These are phyloP conservation scores for Turritopsis rubra DNA, from an alignment of 30 jellyfish, hydroid and myxozoan genomes.

Conservation along the genomic window DNA sequence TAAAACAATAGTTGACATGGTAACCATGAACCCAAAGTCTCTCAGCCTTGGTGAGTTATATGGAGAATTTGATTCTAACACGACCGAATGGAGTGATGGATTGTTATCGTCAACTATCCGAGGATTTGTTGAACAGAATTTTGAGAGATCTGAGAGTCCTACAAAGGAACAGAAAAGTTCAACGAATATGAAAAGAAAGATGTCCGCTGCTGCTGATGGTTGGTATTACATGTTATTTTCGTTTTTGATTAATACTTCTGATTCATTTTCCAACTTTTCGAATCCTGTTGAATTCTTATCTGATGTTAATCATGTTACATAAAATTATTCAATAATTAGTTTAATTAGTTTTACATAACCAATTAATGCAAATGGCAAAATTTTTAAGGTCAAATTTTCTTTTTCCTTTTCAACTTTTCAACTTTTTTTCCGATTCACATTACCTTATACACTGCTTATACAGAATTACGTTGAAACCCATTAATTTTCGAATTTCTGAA, in stretches of 20 bases:
- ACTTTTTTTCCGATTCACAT: too few species aligned
- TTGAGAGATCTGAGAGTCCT: not conserved
- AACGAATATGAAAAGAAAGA: not conserved
- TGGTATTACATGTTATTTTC: not conserved
- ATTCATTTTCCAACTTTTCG: too few species aligned
- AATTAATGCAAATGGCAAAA: too few species aligned
- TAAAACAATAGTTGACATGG: slow-evolving; percentile 38
- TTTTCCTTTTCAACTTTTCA: too few species aligned
- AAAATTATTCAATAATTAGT: too few species aligned
- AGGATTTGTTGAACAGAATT: slow-evolving; percentile 24
- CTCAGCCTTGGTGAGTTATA: slow-evolving; percentile 64
- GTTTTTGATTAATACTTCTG: not conserved
- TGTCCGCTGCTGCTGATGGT: not conserved
- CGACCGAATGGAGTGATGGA: slow-evolving; percentile 88
- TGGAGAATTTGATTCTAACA: slow-evolving; percentile 61
- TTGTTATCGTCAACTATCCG: slow-evolving; percentile 57
- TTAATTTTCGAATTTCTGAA: too few species aligned
- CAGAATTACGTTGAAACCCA: too few species aligned
- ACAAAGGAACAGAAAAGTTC: not conserved
- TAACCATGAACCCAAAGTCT: slow-evolving; percentile 61
- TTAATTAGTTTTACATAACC: too few species aligned
- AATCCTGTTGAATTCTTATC: too few species aligned
- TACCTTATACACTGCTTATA: too few species aligned
- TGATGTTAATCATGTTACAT: too few species aligned
- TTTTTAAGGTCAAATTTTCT: too few species aligned